phyloP scores from a whole-genome alignment of 1,140 invertebrate genomes.

The Scaptomyza montana region DNA sequence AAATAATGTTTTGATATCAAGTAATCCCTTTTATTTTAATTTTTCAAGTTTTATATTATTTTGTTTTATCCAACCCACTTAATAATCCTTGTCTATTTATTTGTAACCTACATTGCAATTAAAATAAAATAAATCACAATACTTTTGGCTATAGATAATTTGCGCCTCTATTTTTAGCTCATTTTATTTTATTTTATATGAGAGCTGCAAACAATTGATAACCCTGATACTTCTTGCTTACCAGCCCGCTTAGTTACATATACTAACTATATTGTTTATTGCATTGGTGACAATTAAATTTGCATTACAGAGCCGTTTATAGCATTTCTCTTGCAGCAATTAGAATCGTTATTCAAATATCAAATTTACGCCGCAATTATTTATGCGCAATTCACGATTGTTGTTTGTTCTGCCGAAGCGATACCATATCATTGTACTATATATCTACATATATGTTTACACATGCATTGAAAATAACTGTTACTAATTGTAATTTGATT shows the following conservation, averaged over 20 bases:
- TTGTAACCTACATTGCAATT: no score
- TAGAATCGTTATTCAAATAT: conserved; percentile 38
- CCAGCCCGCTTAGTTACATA: conserved; percentile 9
- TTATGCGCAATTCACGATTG: conserved; percentile 29
- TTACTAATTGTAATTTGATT: conserved; percentile 65
- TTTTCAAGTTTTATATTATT: background rate
- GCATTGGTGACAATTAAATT: conserved; percentile 46
- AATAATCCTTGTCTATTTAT: no score
- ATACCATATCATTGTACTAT: conserved; percentile 24
- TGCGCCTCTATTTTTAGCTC: conserved; percentile 31
- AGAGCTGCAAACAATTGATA: conserved; percentile 12
- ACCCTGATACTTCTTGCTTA: background rate
- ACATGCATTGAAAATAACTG: conserved; percentile 4
- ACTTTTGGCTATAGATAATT: conserved; percentile 22
- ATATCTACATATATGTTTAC: conserved; percentile 1
- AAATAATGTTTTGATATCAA: no score
- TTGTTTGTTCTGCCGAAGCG: conserved; percentile 27
- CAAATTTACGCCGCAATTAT: conserved; percentile 40
- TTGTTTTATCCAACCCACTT: no score
- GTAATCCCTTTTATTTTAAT: background rate
- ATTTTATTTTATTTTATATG: conserved; percentile 2
- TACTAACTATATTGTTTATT: conserved; percentile 26
- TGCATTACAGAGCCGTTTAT: conserved; percentile 42
- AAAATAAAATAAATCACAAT: background rate
- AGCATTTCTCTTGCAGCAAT: conserved; percentile 56